These are phyloP conservation scores for Drosophila kuntzei DNA, from an alignment of 2,888 invertebrate species.

Conservation along the genomic window DNA sequence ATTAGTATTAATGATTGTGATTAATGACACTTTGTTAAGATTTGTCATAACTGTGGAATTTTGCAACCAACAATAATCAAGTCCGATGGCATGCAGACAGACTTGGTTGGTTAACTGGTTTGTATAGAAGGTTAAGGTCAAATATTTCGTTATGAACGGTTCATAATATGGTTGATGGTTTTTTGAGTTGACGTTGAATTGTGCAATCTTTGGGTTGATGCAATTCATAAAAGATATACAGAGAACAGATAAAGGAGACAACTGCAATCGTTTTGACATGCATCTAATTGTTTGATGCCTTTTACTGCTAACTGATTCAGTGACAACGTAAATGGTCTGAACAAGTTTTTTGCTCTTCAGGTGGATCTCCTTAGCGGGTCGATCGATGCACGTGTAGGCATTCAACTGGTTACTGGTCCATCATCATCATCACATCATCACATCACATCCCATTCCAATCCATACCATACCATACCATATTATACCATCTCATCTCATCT, in stretches of 20 bases:
- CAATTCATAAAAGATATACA: slow-evolving; percentile 30
- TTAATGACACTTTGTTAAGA: slow-evolving; percentile 9
- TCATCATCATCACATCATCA: slow-evolving; percentile 15
- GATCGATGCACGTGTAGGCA: slow-evolving; percentile 74
- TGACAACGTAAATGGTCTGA: slow-evolving; percentile 56
- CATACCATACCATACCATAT: slow-evolving; percentile 7
- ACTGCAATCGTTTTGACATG: slow-evolving; percentile 62
- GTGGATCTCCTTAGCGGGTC: slow-evolving; percentile 49
- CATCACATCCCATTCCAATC: background rate
- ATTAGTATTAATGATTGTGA: slow-evolving; percentile 18
- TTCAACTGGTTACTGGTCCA: slow-evolving; percentile 35
- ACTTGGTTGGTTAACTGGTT: slow-evolving; percentile 19
- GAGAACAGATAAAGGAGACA: slow-evolving; percentile 23
- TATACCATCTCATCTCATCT: slow-evolving; percentile 5
- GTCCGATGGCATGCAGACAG: slow-evolving; percentile 3
- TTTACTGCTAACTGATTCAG: slow-evolving; percentile 70
- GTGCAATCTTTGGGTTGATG: slow-evolving; percentile 20
- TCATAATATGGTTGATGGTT: slow-evolving; percentile 12
- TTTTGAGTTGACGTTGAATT: slow-evolving; percentile 14
- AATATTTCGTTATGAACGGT: slow-evolving; percentile 25
- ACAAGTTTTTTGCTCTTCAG: slow-evolving; percentile 65
- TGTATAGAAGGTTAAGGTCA: slow-evolving; percentile 43
- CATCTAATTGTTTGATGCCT: slow-evolving; percentile 78
- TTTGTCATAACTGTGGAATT: slow-evolving; percentile 23
- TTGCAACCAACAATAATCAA: slow-evolving; percentile 1